A percentile compares a stretch with the other conserved stretches of the same genome.
These are phyloP conservation scores for Takifugu flavidus DNA, from an alignment of 2,113 vertebrate genomes.

Conservation along the genomic window DNA sequence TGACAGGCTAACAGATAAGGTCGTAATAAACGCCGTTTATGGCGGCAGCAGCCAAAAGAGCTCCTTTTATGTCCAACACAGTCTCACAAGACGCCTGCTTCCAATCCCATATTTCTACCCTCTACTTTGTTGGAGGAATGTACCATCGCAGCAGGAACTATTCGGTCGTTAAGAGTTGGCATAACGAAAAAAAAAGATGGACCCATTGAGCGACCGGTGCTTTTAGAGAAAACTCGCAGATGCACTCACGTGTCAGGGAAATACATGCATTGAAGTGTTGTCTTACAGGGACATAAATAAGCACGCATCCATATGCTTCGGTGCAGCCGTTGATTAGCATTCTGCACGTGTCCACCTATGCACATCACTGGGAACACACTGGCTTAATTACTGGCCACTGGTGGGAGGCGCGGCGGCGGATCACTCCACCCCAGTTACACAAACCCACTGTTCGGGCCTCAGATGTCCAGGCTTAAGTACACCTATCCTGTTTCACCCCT, in stretches of 20 bases:
- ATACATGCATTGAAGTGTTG: neutral
- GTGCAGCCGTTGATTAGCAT: neutral
- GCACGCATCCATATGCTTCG: slow-evolving; percentile 3
- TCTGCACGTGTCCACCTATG: slow-evolving; percentile 45
- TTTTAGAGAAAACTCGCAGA: neutral
- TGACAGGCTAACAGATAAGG: too few relatives aligned
- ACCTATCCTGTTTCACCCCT: slow-evolving; percentile 61
- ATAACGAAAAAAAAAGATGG: too few relatives aligned
- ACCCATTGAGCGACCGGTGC: too few relatives aligned
- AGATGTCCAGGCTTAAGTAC: slow-evolving; percentile 60
- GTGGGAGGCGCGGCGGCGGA: slow-evolving; percentile 13
- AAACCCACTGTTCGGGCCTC: slow-evolving; percentile 40
- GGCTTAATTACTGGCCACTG: slow-evolving; percentile 53
- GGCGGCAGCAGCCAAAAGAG: too few relatives aligned
- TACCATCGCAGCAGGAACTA: too few relatives aligned
- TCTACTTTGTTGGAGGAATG: too few relatives aligned
- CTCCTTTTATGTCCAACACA: too few relatives aligned
- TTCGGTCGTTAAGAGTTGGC: too few relatives aligned
- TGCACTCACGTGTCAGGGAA: neutral
- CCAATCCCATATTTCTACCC: too few relatives aligned
- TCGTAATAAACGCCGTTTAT: too few relatives aligned
- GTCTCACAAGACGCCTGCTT: too few relatives aligned
- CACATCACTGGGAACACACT: slow-evolving; percentile 41
- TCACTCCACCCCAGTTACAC: slow-evolving; percentile 40
- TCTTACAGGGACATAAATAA: neutral